A percentile compares a stretch with the other conserved stretches of the same genome.
phyloP scores from a whole-genome alignment of 2,888 invertebrate genomes.

The Stratiomys singularior region DNA sequence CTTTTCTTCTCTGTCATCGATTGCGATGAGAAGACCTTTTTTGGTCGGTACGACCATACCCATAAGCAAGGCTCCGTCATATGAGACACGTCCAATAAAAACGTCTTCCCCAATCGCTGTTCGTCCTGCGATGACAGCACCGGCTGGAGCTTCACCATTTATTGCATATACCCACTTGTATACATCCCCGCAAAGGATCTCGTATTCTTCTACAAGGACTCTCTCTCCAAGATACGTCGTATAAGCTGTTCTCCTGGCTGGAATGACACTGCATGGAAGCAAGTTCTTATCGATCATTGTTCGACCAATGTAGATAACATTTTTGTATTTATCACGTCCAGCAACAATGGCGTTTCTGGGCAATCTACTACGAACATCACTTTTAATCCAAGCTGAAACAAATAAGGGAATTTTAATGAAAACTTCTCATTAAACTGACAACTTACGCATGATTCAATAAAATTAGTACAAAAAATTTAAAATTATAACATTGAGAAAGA shows the following conservation, averaged over 20 bases:
- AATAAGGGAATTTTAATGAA: not conserved
- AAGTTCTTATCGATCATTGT: not conserved
- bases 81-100: conserved; percentile 65
- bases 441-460: too few species aligned
- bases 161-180: conserved; percentile 56
- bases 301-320: conserved; percentile 3
- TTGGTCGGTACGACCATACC: conserved; percentile 73
- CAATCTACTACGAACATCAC: not conserved
- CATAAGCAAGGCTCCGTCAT: conserved; percentile 71
- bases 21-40: conserved; percentile 68
- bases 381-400: conserved; percentile 17
- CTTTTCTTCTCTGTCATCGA: conserved; percentile 67
- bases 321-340: not conserved
- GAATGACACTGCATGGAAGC: conserved; percentile 7
- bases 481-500: too few species aligned
- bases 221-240: not conserved
- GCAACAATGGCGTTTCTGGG: not conserved
- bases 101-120: conserved; percentile 62
- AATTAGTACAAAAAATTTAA: too few species aligned
- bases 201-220: not conserved
- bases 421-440: not conserved
- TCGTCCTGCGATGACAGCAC: conserved; percentile 62
- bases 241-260: not conserved
- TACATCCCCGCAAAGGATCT: conserved; percentile 13
- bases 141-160: conserved; percentile 55